Conservation (phyloP, 2,888 invertebrate genomes). For the Crioceris asparagi region DNA sequence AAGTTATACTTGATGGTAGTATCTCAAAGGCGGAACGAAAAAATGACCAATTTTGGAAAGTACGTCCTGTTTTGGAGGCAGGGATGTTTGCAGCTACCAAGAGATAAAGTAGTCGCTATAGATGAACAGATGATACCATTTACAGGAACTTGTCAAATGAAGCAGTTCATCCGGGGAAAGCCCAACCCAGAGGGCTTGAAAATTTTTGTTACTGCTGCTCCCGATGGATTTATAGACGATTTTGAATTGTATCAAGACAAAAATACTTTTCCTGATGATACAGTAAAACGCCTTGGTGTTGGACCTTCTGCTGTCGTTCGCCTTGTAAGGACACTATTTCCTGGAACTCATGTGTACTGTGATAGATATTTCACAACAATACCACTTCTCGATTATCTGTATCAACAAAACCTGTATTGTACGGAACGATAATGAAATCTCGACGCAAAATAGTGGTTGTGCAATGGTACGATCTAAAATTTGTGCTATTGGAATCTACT, state of each 20-base stretch:
- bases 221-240: constrained; percentile 3
- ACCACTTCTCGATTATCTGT: constrained; percentile 5
- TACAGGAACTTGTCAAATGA: constrained; percentile 5
- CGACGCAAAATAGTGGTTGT: too few relatives aligned
- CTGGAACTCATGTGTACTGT: constrained; percentile 6
- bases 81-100: constrained; percentile 7
- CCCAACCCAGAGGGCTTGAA: constrained; percentile 6
- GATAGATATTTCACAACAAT: constrained; percentile 8
- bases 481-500: too few relatives aligned
- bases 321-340: constrained; percentile 3
- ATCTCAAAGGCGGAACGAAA: constrained; percentile 8
- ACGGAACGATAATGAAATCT: constrained; percentile 8
- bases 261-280: constrained; percentile 6
- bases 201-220: constrained; percentile 3
- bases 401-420: constrained; percentile 3
- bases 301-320: constrained; percentile 6
- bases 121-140: constrained; percentile 7
- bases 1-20: constrained; percentile 14
- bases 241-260: constrained; percentile 8
- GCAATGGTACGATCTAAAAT: too few relatives aligned
- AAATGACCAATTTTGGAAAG: constrained; percentile 8
- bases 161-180: constrained; percentile 7
- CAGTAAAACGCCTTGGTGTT: constrained; percentile 6
- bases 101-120: constrained; percentile 4
- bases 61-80: constrained; percentile 8